Base-by-base conservation (phyloP, 2,797 vertebrate species). In the Triplophysa yarkandensis region DNA sequence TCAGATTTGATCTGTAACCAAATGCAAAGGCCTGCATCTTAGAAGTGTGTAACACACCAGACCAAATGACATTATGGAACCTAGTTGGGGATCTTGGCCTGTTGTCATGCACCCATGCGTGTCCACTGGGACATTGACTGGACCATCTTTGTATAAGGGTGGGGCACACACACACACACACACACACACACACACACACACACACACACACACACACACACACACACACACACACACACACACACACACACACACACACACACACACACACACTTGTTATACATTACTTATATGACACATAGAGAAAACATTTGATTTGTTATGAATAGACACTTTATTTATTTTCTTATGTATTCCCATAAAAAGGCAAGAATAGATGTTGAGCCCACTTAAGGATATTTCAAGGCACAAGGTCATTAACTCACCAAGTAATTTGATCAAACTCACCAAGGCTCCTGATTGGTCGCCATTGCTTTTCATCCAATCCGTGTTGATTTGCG, bases 371-470 rank as follows among this genome's bases (percentile, higher is more conserved):
- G 13, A 19, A 9, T 16, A 13, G 25, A 57, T 30, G 7, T 27
- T 2, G 27, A 4, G 43, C 43, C 43, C 3, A 17, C 1, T 44
- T 5, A 17, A 17, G 11, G 43, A 48, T 23, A 19, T 34, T 39
- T 39, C n/a, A 4, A 11, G 7, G 28, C 19, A 34, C 2, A 30
- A 30, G 3, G 3, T 34, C 19, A 50, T 6, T 25, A 50, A 71
- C 4, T 52, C 28, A 6, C 2, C n/a, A 70, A 30, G 13, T 34
- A 61, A 72, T 72, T 62, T 0, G 48, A 8, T 50, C 3, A 6
- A 68, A 87, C 87, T 91, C 70, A 93, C 92, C 92, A 87, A 23
- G 85, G 83, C 60, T 86, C 68, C 32, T 83, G 86, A 86, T 76
- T 82, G 85, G 79, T 80, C 81, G 86, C 85, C 92, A 93, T 93